Evolutionary conservation across 53 echinoderm and acorn worm species (phyloP).

Genomic region (Echinarachnius parma): DNA sequence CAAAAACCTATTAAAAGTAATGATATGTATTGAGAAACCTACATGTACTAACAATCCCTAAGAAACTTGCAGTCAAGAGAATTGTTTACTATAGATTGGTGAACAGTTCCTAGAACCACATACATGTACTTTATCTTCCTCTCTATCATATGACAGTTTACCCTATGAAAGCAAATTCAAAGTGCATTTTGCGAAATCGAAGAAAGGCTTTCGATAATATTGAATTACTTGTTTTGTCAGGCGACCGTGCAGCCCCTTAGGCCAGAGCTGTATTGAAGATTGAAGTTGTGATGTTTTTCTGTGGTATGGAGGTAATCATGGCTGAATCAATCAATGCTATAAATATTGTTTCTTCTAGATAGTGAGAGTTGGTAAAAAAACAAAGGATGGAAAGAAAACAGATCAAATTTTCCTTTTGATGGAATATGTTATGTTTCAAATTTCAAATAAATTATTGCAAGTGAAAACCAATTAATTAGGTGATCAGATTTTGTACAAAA

Average conservation of each 20-base stretch:
- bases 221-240: constrained; percentile 50
- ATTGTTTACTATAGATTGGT: too few species aligned
- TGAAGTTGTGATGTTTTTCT: constrained; percentile 25
- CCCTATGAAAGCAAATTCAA: constrained; percentile 25
- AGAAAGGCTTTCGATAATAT: constrained; percentile 30
- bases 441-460: too few species aligned
- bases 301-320: constrained; percentile 12
- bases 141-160: too few species aligned
- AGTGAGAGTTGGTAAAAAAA: constrained; percentile 6
- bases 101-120: too few species aligned
- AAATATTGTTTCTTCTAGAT: constrained; percentile 38
- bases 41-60: too few species aligned
- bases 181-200: constrained; percentile 7
- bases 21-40: too few species aligned
- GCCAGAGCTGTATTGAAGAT: constrained; percentile 23
- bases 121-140: too few species aligned
- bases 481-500: too few species aligned
- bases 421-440: too few species aligned
- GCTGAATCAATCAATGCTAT: constrained; percentile 35
- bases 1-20: too few species aligned
- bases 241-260: constrained; percentile 28
- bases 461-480: too few species aligned
- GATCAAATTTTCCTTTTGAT: not conserved
- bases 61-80: too few species aligned
- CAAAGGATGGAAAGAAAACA: not conserved